phyloP scores from a whole-genome alignment of 1,140 invertebrate species.

The Dendrolimus punctatus region DNA sequence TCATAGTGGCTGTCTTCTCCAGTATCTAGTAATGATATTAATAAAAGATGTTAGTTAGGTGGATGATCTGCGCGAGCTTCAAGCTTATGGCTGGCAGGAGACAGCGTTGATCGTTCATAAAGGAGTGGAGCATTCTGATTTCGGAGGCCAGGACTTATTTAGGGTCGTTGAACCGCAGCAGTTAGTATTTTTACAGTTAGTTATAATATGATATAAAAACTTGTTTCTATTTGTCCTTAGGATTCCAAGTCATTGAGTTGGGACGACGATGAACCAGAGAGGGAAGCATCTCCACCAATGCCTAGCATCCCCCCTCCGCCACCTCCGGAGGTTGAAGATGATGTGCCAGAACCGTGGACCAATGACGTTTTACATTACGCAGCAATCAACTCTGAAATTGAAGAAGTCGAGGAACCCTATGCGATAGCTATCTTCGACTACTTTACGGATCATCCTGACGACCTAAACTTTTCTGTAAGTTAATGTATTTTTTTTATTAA shows the following conservation, averaged over 20 bases:
- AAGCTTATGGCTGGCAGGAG: no score
- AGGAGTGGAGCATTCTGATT: no score
- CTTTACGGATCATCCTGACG: conserved; percentile 77
- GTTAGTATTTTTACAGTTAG: not conserved
- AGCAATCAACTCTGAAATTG: not conserved
- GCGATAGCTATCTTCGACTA: conserved; percentile 85
- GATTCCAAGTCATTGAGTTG: conserved; percentile 40
- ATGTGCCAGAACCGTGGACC: conserved; percentile 45
- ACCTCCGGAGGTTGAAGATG: conserved; percentile 73
- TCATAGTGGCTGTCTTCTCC: no score
- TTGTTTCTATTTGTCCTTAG: conserved; percentile 19
- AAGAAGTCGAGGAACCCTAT: conserved; percentile 68
- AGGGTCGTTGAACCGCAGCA: not conserved
- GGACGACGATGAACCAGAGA: conserved; percentile 40
- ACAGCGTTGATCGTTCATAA: no score
- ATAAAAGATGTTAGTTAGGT: no score
- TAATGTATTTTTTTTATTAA: not conserved
- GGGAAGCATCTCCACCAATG: conserved; percentile 80
- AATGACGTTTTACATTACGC: conserved; percentile 9
- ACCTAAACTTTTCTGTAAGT: conserved; percentile 82
- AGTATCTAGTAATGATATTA: no score
- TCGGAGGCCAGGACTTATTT: no score
- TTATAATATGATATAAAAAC: not conserved
- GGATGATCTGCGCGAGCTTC: no score
- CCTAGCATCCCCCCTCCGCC: conserved; percentile 82